Evolutionary conservation across 2,113 vertebrate species (phyloP).

Genomic region (Clinocottus analis): DNA sequence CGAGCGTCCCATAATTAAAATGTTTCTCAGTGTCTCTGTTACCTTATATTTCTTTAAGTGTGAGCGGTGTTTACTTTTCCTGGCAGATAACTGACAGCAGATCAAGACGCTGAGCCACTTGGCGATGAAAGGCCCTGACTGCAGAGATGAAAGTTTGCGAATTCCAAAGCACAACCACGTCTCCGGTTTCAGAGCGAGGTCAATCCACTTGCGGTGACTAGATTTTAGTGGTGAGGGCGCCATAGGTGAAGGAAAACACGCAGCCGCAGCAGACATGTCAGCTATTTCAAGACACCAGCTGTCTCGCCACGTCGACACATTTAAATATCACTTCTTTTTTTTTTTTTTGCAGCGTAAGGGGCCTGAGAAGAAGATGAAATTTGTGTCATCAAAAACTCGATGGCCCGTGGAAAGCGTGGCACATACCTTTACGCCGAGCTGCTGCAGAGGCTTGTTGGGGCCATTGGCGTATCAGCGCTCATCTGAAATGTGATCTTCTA

Average conservation of each 20-base stretch:
- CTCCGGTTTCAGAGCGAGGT: conserved; percentile 86
- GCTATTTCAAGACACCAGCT: conserved; percentile 67
- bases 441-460: conserved; percentile 76
- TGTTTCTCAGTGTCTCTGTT: conserved; percentile 62
- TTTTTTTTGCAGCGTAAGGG: too few species aligned
- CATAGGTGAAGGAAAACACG: conserved; percentile 63
- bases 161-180: conserved; percentile 79
- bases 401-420: conserved; percentile 46
- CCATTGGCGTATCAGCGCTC: conserved; percentile 48
- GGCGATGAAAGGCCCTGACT: conserved; percentile 83
- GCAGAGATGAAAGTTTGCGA: conserved; percentile 82
- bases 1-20: conserved; percentile 65
- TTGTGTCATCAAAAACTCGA: conserved; percentile 49
- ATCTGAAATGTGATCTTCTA: conserved; percentile 82
- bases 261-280: conserved; percentile 42
- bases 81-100: conserved; percentile 76
- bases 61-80: conserved; percentile 59
- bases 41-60: conserved; percentile 51
- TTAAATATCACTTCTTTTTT: conserved; percentile 15
- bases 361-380: conserved; percentile 27
- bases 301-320: conserved; percentile 45
- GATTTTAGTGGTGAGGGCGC: conserved; percentile 64
- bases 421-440: conserved; percentile 52
- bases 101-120: conserved; percentile 68
- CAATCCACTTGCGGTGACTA: conserved; percentile 83